Conservation (phyloP, 2,797 vertebrate genomes). For the Phataginus tetradactyla region DNA sequence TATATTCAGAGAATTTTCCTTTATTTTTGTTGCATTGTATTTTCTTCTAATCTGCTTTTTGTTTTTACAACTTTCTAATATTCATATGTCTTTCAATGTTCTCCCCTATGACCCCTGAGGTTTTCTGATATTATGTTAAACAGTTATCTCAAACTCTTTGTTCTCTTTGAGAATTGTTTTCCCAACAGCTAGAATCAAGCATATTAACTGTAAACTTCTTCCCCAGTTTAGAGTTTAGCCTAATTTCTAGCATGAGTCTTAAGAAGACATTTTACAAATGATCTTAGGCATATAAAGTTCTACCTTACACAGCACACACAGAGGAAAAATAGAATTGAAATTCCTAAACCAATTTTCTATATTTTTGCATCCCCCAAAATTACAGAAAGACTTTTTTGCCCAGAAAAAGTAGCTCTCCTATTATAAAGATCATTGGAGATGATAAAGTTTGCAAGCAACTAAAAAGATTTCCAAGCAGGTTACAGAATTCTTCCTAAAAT, state of each 20-base stretch:
- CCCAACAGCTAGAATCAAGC: neutral
- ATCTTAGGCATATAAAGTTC: neutral
- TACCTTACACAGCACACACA: neutral
- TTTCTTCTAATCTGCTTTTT: neutral
- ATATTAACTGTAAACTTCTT: neutral
- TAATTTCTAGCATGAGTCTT: neutral
- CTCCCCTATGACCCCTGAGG: neutral
- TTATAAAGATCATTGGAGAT: neutral
- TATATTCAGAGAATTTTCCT: neutral
- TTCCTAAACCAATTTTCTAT: neutral
- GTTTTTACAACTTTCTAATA: neutral
- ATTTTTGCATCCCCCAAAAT: neutral
- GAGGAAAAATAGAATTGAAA: neutral
- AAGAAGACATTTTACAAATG: neutral
- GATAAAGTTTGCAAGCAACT: conserved; percentile 20
- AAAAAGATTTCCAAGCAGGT: neutral
- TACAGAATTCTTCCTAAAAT: conserved; percentile 23
- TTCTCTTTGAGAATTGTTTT: neutral
- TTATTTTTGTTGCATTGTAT: neutral
- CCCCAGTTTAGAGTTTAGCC: neutral
- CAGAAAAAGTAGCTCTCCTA: neutral
- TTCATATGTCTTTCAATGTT: neutral
- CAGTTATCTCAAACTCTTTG: neutral
- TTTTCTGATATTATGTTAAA: neutral
- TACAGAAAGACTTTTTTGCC: neutral